phyloP scores from a whole-genome alignment of 2,888 invertebrate species.

The Agrenia bidenticulata region DNA sequence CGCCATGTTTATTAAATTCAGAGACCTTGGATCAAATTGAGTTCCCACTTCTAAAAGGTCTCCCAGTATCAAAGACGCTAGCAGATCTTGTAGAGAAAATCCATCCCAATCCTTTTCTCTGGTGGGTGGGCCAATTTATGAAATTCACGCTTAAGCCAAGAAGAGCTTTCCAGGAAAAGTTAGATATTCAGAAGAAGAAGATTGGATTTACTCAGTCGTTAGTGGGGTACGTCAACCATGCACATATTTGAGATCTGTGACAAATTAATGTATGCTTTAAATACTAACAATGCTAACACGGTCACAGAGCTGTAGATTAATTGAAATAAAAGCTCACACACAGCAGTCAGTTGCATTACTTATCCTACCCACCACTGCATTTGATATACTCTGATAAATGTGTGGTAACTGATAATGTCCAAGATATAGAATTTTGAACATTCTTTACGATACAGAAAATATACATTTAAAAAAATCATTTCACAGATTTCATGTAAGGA shows the following conservation, averaged over 20 bases:
- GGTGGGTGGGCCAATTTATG: slow-evolving; percentile 35
- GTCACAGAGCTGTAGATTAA: no score
- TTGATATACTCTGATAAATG: no score
- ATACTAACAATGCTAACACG: no score
- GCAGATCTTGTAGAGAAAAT: neutral
- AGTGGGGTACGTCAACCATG: slow-evolving; percentile 26
- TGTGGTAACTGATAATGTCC: no score
- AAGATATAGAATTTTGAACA: no score
- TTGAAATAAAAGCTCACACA: no score
- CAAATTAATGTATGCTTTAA: no score
- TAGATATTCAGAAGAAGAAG: neutral
- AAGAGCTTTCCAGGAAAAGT: neutral
- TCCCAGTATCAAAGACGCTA: slow-evolving; percentile 17
- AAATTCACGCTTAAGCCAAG: slow-evolving; percentile 15
- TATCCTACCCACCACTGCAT: no score
- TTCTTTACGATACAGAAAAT: no score
- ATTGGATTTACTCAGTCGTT: neutral
- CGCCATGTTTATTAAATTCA: neutral
- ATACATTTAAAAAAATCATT: no score
- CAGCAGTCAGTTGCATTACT: no score
- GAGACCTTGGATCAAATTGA: slow-evolving; percentile 1
- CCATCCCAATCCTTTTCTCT: slow-evolving; percentile 22
- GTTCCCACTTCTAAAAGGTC: slow-evolving; percentile 10
- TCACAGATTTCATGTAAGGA: slow-evolving; percentile 28
- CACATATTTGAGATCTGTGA: no score